Evolutionary conservation across 2,888 invertebrate genomes (phyloP), one percentile per base, ranked within the genome.

Genomic region (Agonopterix arenella): DNA sequence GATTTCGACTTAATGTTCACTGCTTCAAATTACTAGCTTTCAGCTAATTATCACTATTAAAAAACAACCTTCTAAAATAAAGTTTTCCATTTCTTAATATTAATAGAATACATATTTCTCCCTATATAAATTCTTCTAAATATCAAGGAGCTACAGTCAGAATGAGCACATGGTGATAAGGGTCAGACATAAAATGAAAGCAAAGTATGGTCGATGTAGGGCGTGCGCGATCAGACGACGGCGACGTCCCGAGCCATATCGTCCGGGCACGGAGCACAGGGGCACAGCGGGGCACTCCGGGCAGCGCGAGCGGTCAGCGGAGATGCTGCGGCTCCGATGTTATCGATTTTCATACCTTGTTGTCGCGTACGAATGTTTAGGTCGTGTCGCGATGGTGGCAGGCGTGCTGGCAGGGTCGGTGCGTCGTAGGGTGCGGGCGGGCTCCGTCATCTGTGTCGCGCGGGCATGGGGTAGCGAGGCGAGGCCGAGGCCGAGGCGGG

Each of bases 381-480:
- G 28, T 28, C 28, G 28, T 28, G 28, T 28, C 5, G 28, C 28
- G 28, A 7, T 28, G 28, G 28, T 28, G 28, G 61, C 62, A 73
- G 62, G 78, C 75, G 80, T 74, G 76, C 73, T 74, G 78, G 76
- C 69, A 66, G 72, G 28, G 28, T 28, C 68, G 64, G 67, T 64
- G 72, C 66, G 69, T 78, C 63, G 77, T 66, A 64, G 73, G 78
- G 75, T 71, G 77, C 77, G 78, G 84, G 88, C 28, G 28, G 28
- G 86, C 83, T 84, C 84, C 89, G 90, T 90, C 90, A 84, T 86
- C 84, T 89, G 86, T 84, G 80, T 76, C 72, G 76, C 80, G 82
- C 80, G 80, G 77, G 76, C 82, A 84, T 85, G 84, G 75, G 80
- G 68, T 72, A 72, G 84, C 75, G 80, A 68, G 66, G 59, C 57